Evolutionary conservation across 2,113 vertebrate species (phyloP), one percentile per base, ranked within the genome.

Genomic region (Apeltes quadracus): DNA sequence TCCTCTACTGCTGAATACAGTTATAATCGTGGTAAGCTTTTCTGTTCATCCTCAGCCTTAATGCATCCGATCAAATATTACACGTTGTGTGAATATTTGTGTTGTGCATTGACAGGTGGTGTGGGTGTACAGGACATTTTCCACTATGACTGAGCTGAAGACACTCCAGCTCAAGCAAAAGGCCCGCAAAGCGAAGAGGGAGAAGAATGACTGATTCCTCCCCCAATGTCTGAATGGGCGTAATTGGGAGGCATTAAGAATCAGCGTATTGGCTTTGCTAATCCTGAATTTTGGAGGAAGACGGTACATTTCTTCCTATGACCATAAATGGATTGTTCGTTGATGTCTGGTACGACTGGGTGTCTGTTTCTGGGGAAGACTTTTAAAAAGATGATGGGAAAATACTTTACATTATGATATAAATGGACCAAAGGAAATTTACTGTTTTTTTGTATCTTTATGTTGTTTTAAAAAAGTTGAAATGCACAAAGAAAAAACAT

Each of bases 81-180:
- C 53, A 34, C 4, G 10, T 54, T 64, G 62, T 10, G 4, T 43
- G 2, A 22, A 14, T 44, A n/a, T 56, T 10, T 77, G 38, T 74
- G 50, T 16, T 55, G n/a, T 18, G 0, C 76, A 16, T 83, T 89
- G 83, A 34, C 84, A 99, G 98, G 75, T 94, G 25, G 82, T 94
- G 78, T 99, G 98, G 97, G 93, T 98, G 41, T 92, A 92, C 77
- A 95, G 91, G 92, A 96, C 96, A 25, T 92, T 98, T 89, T 92
- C 73, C 1, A 94, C 94, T 36, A 98, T 99, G 96, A 92, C 94
- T 1, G 96, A 98, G 79, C 90, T 98, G 68, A 98, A 97, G 91
- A 93, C 48, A 0, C 51, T 95, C 11, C 96, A 96, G 44, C 87
- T 95, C 44, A 95, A 93, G 84, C 91, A 80, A 14, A 95, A 93